Conservation (phyloP, 2,797 vertebrate genomes). For the Pangasius krempfi region DNA sequence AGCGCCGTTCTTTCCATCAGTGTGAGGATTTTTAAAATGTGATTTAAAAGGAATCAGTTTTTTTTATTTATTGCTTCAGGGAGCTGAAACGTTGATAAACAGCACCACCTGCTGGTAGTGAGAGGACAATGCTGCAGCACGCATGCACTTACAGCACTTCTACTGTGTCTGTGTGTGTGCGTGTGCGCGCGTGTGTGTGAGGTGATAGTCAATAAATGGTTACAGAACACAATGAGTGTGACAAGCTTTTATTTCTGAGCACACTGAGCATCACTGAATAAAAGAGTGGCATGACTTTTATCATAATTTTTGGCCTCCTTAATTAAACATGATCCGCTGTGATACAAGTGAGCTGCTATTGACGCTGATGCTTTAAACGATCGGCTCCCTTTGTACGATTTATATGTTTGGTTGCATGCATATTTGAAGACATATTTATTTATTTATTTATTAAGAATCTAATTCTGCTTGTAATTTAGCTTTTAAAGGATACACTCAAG, state of each 20-base stretch:
- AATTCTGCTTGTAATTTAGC: background rate
- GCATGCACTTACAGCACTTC: background rate
- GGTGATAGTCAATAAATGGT: conserved; percentile 48
- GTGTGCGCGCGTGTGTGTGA: conserved; percentile 53
- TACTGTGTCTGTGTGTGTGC: background rate
- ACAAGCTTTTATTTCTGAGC: too few species aligned
- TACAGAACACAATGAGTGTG: too few species aligned
- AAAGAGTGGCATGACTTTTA: too few species aligned
- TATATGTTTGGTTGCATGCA: too few species aligned
- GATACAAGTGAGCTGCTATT: too few species aligned
- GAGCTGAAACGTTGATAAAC: background rate
- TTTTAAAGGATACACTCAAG: background rate
- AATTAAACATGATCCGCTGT: too few species aligned
- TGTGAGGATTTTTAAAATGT: background rate
- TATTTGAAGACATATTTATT: background rate
- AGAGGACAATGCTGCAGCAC: background rate
- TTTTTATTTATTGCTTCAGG: background rate
- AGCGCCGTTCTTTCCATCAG: background rate
- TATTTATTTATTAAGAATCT: too few species aligned
- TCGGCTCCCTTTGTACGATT: too few species aligned
- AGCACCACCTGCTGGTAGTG: conserved; percentile 46
- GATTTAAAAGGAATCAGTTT: background rate
- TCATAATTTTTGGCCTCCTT: too few species aligned
- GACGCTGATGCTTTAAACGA: too few species aligned
- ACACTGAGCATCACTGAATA: too few species aligned